Conservation (phyloP, 2,888 invertebrate genomes). For the Diarsia rubi region DNA sequence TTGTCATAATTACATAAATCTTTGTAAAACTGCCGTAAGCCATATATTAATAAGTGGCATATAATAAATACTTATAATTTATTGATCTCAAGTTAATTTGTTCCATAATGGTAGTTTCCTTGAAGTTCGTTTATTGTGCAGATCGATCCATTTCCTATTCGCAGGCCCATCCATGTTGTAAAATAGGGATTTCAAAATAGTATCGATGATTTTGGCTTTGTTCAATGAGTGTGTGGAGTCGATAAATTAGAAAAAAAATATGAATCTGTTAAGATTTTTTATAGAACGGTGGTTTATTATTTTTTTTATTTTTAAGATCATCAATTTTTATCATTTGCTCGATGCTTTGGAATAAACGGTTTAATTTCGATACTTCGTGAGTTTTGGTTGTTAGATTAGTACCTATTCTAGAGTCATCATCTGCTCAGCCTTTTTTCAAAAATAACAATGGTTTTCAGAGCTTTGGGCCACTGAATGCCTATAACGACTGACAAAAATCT, state of each 20-base stretch:
- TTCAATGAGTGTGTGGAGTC: too few species aligned
- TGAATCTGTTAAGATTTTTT: too few species aligned
- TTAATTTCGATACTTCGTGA: neutral
- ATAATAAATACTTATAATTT: neutral
- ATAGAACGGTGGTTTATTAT: too few species aligned
- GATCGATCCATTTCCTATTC: slow-evolving; percentile 63
- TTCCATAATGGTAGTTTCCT: slow-evolving; percentile 57
- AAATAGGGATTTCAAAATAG: slow-evolving; percentile 60
- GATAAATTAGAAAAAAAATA: neutral
- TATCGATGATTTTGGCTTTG: slow-evolving; percentile 14
- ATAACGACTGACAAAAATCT: too few species aligned
- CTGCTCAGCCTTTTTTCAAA: too few species aligned
- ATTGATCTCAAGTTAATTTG: neutral
- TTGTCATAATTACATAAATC: slow-evolving; percentile 9
- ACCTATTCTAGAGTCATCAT: too few species aligned
- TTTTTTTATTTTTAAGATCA: too few species aligned
- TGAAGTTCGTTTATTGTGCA: slow-evolving; percentile 41
- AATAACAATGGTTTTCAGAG: too few species aligned
- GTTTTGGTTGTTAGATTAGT: too few species aligned
- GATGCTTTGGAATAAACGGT: neutral
- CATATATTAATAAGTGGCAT: neutral
- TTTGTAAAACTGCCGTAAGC: neutral
- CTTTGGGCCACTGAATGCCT: too few species aligned
- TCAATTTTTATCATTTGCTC: neutral
- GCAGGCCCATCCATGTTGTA: slow-evolving; percentile 71